These are phyloP conservation scores for Malurus splendens DNA, from an alignment of 2,797 vertebrate genomes.

Conservation along the genomic window DNA sequence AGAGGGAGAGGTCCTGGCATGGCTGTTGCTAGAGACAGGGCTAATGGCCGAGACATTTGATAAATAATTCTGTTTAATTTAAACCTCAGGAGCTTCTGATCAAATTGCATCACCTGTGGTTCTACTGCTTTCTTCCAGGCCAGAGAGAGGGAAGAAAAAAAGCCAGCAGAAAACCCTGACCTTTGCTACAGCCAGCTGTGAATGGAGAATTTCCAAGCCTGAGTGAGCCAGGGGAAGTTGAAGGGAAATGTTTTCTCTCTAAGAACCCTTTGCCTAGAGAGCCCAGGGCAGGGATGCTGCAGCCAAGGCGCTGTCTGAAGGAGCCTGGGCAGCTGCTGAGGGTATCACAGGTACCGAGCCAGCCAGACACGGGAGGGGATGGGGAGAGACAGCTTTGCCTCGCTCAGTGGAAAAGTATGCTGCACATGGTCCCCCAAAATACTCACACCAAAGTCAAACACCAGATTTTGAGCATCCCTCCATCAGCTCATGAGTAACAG, in stretches of 20 bases:
- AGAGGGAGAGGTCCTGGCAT: neutral
- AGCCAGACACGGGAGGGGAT: neutral
- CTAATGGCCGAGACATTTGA: constrained; percentile 15
- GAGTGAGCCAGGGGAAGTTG: neutral
- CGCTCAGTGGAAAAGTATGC: neutral
- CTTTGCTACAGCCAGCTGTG: neutral
- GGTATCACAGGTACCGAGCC: neutral
- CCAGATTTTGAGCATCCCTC: neutral
- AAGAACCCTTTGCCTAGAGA: neutral
- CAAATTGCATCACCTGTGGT: constrained; percentile 39
- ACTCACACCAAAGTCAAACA: neutral
- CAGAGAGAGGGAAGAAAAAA: neutral
- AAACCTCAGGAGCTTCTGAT: constrained; percentile 17
- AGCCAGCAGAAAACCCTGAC: neutral
- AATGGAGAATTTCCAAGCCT: constrained; percentile 1
- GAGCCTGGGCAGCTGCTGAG: neutral
- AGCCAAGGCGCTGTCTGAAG: neutral
- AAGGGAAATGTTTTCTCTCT: neutral
- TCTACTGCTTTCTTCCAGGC: constrained; percentile 12
- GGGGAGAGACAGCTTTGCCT: neutral
- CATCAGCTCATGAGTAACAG: neutral
- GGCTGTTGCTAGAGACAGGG: neutral
- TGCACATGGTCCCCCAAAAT: neutral
- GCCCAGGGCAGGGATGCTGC: neutral
- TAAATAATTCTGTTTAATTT: constrained; percentile 53